A percentile compares a stretch with the other conserved stretches of the same genome.
These are phyloP conservation scores for Balearica regulorum DNA, from an alignment of 2,797 vertebrate genomes.

Conservation along the genomic window DNA sequence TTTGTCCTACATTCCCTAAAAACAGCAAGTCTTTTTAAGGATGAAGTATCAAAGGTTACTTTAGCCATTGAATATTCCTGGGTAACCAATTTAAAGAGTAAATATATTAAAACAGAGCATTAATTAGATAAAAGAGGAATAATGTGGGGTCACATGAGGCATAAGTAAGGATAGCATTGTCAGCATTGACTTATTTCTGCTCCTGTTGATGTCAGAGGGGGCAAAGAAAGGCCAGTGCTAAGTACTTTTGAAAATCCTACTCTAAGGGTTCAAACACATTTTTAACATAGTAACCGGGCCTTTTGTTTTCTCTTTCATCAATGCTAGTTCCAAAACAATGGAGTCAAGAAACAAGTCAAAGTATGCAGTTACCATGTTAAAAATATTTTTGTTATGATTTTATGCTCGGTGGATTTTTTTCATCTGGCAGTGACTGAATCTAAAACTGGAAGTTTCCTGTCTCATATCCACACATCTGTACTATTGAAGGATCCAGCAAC, in stretches of 20 bases:
- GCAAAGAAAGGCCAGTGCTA: not conserved
- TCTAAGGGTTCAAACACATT: not conserved
- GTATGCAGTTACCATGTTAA: not conserved
- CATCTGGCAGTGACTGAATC: not conserved
- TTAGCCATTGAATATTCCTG: not conserved
- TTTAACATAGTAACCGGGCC: not conserved
- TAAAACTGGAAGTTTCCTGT: not conserved
- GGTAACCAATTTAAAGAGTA: not conserved
- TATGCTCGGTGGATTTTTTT: not conserved
- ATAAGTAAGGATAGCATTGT: not conserved
- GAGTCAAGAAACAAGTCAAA: not conserved
- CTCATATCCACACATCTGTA: not conserved
- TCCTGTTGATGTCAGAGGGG: not conserved
- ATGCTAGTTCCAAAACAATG: not conserved
- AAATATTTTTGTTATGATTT: not conserved
- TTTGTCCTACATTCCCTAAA: not conserved
- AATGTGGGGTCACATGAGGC: no score
- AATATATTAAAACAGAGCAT: not conserved
- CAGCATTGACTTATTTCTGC: not conserved
- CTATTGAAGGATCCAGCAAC: not conserved
- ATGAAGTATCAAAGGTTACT: not conserved
- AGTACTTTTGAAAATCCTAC: not conserved
- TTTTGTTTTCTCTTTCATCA: not conserved
- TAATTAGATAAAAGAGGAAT: not conserved
- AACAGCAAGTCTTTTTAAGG: not conserved